These are phyloP conservation scores for Amblyjoppa proteus DNA, from an alignment of 2,888 invertebrate species.

Conservation along the genomic window DNA sequence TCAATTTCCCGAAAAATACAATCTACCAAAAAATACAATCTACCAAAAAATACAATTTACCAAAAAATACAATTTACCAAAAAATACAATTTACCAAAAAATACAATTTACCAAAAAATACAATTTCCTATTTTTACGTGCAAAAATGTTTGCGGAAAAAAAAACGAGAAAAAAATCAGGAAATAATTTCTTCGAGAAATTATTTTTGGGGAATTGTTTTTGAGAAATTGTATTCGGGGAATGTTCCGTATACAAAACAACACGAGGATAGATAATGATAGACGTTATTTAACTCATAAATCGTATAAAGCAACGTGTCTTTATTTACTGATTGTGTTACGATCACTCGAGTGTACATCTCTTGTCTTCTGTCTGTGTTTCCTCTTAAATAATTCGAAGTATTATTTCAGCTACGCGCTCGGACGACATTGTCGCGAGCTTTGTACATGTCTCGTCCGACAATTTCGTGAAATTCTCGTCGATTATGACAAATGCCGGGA, in stretches of 20 bases:
- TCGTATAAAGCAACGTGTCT: conserved; percentile 62
- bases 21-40: no score
- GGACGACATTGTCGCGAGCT: conserved; percentile 37
- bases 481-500: conserved; percentile 29
- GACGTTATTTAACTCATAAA: conserved; percentile 32
- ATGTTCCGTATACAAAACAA: neutral
- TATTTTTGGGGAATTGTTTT: no score
- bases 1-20: no score
- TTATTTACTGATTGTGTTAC: conserved; percentile 56
- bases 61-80: no score
- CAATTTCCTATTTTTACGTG: no score
- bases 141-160: neutral
- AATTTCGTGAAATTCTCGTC: conserved; percentile 45
- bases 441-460: conserved; percentile 62
- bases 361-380: conserved; percentile 8
- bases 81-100: no score
- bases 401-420: neutral
- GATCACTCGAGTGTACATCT: conserved; percentile 63
- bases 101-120: no score
- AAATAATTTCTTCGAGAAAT: no score
- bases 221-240: no score
- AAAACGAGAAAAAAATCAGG: neutral
- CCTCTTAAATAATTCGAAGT: conserved; percentile 24
- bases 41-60: no score
- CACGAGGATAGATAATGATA: neutral